A percentile compares a stretch with the other conserved stretches of the same genome.
Evolutionary conservation across 1,140 invertebrate species (phyloP).

Genomic region (Catajapyx aquilonaris): DNA sequence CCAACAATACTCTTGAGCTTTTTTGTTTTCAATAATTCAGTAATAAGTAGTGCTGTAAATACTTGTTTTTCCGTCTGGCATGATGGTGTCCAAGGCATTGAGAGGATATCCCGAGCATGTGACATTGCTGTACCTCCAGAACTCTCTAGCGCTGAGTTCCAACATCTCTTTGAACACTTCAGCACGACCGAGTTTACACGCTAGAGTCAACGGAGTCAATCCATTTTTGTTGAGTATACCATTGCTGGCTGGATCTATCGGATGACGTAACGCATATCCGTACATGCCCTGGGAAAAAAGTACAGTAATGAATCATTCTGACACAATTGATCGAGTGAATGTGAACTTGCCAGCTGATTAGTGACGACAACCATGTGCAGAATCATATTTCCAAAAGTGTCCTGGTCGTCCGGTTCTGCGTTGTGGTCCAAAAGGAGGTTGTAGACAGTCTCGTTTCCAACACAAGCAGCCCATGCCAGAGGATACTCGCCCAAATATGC

Average conservation of each 20-base stretch:
- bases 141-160: conserved; percentile 83
- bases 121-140: conserved; percentile 97
- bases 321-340: conserved; percentile 1
- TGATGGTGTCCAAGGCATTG: conserved; percentile 83
- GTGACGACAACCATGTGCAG: conserved; percentile 96
- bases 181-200: conserved; percentile 84
- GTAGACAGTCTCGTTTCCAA: conserved; percentile 92
- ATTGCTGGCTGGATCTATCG: conserved; percentile 73
- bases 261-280: conserved; percentile 87
- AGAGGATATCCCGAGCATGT: conserved; percentile 96
- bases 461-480: conserved; percentile 88
- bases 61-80: conserved; percentile 87
- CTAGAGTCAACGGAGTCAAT: conserved; percentile 82
- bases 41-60: too few relatives aligned
- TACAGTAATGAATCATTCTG: conserved; percentile 2
- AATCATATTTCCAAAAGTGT: conserved; percentile 86
- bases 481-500: conserved; percentile 93
- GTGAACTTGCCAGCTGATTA: conserved; percentile 63
- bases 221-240: conserved; percentile 71
- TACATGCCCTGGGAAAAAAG: conserved; percentile 70
- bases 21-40: too few relatives aligned
- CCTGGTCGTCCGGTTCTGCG: conserved; percentile 79
- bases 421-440: conserved; percentile 78
- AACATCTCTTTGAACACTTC: conserved; percentile 96
- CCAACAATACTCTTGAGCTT: too few relatives aligned